Evolutionary conservation across 2,797 vertebrate species (phyloP).

Genomic region (Pipistrellus pipistrellus): DNA sequence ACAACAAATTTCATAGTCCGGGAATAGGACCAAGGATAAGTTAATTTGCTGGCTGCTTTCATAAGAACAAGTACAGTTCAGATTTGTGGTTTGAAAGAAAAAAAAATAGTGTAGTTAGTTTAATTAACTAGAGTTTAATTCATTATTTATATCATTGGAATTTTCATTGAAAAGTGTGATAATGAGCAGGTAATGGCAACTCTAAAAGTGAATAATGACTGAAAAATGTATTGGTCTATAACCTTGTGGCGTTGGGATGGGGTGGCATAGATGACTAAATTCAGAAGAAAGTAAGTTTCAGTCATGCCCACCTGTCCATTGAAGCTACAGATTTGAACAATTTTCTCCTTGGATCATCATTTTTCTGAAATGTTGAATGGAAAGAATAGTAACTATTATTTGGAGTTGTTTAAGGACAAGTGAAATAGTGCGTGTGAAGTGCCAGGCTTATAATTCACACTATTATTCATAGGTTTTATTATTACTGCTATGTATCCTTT

Average conservation of each 20-base stretch:
- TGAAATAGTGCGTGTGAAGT: neutral
- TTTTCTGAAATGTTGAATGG: neutral
- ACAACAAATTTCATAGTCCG: neutral
- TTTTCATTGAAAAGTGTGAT: slow-evolving; percentile 26
- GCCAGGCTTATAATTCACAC: neutral
- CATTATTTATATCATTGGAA: slow-evolving; percentile 52
- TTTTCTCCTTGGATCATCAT: neutral
- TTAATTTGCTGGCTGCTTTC: slow-evolving; percentile 17
- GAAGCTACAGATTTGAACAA: neutral
- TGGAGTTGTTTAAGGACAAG: slow-evolving; percentile 21
- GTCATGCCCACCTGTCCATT: neutral
- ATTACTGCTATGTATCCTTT: neutral
- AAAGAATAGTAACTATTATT: neutral
- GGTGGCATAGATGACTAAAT: neutral
- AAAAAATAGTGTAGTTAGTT: slow-evolving; percentile 14
- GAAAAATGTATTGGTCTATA: neutral
- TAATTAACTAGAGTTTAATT: slow-evolving; percentile 58
- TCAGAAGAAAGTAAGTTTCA: neutral
- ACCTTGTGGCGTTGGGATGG: neutral
- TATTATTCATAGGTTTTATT: neutral
- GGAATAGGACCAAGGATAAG: neutral
- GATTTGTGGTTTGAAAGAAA: slow-evolving; percentile 37
- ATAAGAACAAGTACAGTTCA: slow-evolving; percentile 23
- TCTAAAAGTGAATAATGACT: neutral
- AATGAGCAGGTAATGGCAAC: neutral